Conservation (phyloP, 2,888 invertebrate species). For the Cyclophora punctaria region DNA sequence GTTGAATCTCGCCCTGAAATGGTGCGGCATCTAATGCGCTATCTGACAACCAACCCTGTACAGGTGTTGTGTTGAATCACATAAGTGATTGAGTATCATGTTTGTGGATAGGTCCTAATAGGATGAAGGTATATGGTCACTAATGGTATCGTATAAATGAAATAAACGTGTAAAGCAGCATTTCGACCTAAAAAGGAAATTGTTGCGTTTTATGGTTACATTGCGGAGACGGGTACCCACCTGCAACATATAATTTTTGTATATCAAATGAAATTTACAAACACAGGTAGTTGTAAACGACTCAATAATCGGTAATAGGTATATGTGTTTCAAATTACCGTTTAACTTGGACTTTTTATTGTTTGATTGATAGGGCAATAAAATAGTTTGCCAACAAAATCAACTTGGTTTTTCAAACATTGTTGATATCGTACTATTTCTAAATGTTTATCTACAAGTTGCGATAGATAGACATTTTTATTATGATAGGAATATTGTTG, state of each 20-base stretch:
- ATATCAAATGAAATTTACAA: slow-evolving; percentile 40
- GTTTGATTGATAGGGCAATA: too few species aligned
- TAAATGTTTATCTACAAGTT: too few species aligned
- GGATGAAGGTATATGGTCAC: too few species aligned
- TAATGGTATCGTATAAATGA: not conserved
- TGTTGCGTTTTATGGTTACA: slow-evolving; percentile 10
- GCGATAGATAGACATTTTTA: too few species aligned
- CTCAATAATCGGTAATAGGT: slow-evolving; percentile 7
- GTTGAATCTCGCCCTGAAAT: slow-evolving; percentile 74
- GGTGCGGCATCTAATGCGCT: slow-evolving; percentile 45
- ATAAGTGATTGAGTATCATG: too few species aligned
- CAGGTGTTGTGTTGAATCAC: too few species aligned
- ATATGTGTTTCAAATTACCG: slow-evolving; percentile 2
- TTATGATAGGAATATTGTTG: too few species aligned
- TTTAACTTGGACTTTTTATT: too few species aligned
- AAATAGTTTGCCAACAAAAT: too few species aligned
- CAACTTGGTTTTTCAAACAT: too few species aligned
- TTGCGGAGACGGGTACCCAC: slow-evolving; percentile 54
- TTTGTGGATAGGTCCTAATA: slow-evolving; percentile 14
- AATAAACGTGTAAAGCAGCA: slow-evolving; percentile 11
- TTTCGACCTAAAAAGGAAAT: slow-evolving; percentile 22
- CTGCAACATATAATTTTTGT: slow-evolving; percentile 64
- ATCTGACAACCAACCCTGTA: too few species aligned
- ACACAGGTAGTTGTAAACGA: slow-evolving; percentile 10
- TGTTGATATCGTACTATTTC: too few species aligned